Percentiles rank a stretch among this genome's conserved stretches.
phyloP scores from a whole-genome alignment of 2,888 invertebrate genomes.

The Drosophila pseudotakahashii region DNA sequence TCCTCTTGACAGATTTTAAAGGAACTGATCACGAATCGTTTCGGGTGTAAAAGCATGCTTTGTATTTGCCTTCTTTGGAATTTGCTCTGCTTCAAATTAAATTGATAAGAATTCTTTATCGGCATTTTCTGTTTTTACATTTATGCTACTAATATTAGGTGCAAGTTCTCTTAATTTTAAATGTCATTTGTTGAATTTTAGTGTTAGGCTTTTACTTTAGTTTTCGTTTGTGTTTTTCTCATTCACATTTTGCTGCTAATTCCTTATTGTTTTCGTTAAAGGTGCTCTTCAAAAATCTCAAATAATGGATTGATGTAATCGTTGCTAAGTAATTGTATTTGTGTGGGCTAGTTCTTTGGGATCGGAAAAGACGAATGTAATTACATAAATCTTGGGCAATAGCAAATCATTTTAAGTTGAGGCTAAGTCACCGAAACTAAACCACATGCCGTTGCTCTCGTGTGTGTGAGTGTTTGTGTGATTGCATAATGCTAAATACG shows the following conservation, averaged over 20 bases:
- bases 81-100: conserved; percentile 17
- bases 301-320: conserved; percentile 49
- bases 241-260: conserved; percentile 56
- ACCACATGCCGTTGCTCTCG: conserved; percentile 20
- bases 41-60: conserved; percentile 17
- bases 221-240: conserved; percentile 33
- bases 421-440: conserved; percentile 16
- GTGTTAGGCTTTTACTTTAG: conserved; percentile 38
- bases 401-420: conserved; percentile 27
- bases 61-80: conserved; percentile 2
- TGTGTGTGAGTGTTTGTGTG: conserved; percentile 24
- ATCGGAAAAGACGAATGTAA: conserved; percentile 25
- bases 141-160: conserved; percentile 50
- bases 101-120: conserved; percentile 16
- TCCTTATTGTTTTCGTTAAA: conserved; percentile 75
- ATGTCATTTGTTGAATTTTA: conserved; percentile 49
- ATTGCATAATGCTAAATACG: conserved; percentile 73
- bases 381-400: conserved; percentile 8
- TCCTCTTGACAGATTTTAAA: conserved; percentile 24
- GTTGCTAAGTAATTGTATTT: conserved; percentile 24
- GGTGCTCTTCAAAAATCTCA: conserved; percentile 73
- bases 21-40: conserved; percentile 31
- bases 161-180: conserved; percentile 57
- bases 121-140: conserved; percentile 30
- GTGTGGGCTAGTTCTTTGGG: conserved; percentile 14